These are phyloP conservation scores for Montipora sp. DNA, from an alignment of 64 coral and sea anemone genomes.

Conservation along the genomic window DNA sequence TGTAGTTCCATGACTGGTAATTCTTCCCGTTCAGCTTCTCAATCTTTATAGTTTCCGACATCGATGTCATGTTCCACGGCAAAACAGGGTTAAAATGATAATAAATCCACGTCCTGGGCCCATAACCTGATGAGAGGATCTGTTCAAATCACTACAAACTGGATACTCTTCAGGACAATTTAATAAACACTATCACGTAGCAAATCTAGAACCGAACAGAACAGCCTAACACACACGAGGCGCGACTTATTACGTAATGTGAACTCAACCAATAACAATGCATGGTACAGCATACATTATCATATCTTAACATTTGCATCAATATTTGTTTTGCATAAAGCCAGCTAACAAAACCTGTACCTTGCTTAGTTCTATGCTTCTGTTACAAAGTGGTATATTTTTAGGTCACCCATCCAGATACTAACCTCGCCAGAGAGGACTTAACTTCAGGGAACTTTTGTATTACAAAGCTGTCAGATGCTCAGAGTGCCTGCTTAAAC, in stretches of 20 bases:
- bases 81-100: conserved; percentile 5
- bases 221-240: neutral
- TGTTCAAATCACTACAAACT: too few relatives aligned
- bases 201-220: neutral
- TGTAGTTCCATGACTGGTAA: conserved; percentile 59
- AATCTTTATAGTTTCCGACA: conserved; percentile 23
- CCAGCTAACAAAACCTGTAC: too few relatives aligned
- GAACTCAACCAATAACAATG: neutral
- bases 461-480: too few relatives aligned
- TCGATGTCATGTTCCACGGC: neutral
- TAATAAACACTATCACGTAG: neutral
- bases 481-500: too few relatives aligned
- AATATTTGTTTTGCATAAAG: too few relatives aligned
- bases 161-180: neutral
- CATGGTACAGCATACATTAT: neutral
- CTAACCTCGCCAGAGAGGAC: too few relatives aligned
- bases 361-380: too few relatives aligned
- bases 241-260: neutral
- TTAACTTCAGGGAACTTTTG: too few relatives aligned
- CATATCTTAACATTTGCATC: neutral
- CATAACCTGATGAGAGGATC: conserved; percentile 27
- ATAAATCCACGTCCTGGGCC: conserved; percentile 27
- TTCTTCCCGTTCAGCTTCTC: conserved; percentile 59
- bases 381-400: too few relatives aligned
- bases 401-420: too few relatives aligned